phyloP scores from a whole-genome alignment of 1,140 invertebrate genomes.

The Eupristina koningsbergeri region DNA sequence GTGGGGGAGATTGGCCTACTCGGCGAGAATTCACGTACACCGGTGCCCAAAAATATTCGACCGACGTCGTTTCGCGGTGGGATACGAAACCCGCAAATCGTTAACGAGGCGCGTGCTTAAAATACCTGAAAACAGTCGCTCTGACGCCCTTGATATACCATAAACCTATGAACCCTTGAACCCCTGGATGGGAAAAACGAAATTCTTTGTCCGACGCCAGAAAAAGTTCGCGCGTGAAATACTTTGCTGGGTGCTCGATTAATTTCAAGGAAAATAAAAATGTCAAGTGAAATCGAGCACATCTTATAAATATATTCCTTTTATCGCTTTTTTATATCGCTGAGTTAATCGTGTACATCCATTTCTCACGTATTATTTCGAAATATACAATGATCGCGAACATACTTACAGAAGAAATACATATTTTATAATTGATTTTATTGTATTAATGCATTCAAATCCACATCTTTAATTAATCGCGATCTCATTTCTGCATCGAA shows the following conservation, averaged over 20 bases:
- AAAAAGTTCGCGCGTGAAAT: not conserved
- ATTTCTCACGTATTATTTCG: conserved; percentile 48
- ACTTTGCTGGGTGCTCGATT: not conserved
- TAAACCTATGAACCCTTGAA: not conserved
- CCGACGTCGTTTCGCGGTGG: conserved; percentile 50
- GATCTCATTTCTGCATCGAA: conserved; percentile 22
- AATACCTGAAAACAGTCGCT: conserved; percentile 54
- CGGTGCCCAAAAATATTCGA: conserved; percentile 52
- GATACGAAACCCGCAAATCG: conserved; percentile 56
- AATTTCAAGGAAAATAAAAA: conserved; percentile 15
- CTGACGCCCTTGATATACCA: not conserved
- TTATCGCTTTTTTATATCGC: not conserved
- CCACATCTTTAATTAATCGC: conserved; percentile 18
- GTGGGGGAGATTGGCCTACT: conserved; percentile 45
- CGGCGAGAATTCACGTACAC: conserved; percentile 47
- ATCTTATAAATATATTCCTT: not conserved
- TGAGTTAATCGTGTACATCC: not conserved
- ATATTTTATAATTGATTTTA: conserved; percentile 52
- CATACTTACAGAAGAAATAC: conserved; percentile 62
- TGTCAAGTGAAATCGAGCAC: conserved; percentile 38
- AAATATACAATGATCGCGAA: conserved; percentile 57
- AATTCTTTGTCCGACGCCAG: not conserved
- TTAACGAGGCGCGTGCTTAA: conserved; percentile 64
- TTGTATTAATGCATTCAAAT: conserved; percentile 15
- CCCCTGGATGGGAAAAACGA: not conserved